Percentiles rank a stretch among this genome's conserved stretches.
Evolutionary conservation across 2,888 invertebrate species (phyloP).

Genomic region (Parthenolecanium corni): DNA sequence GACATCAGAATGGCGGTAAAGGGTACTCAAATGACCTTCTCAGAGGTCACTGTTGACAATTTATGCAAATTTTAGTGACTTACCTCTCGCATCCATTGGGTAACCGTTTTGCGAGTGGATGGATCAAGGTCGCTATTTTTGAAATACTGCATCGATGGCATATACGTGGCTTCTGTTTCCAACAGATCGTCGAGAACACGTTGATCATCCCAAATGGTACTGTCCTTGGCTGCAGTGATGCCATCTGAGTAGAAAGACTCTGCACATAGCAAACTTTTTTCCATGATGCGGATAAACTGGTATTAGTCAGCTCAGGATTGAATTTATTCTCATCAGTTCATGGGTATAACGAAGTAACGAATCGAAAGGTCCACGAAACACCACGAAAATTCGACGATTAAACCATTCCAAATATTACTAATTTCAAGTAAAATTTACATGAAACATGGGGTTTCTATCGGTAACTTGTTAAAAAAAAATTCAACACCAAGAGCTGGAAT

Average conservation of each 20-base stretch:
- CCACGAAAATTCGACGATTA: no score
- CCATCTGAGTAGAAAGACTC: slow-evolving; percentile 18
- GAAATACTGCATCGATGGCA: slow-evolving; percentile 14
- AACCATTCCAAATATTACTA: no score
- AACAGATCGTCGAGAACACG: slow-evolving; percentile 20
- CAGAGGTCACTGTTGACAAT: neutral
- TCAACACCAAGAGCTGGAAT: no score
- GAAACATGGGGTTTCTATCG: no score
- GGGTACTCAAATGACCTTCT: no score
- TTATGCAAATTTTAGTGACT: neutral
- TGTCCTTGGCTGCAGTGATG: slow-evolving; percentile 15
- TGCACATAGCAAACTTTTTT: slow-evolving; percentile 21
- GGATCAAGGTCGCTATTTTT: slow-evolving; percentile 25
- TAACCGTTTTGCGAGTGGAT: slow-evolving; percentile 13
- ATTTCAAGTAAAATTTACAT: no score
- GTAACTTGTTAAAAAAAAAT: no score
- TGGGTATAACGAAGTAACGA: neutral
- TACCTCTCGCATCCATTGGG: slow-evolving; percentile 25
- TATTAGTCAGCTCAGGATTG: no score
- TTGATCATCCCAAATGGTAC: slow-evolving; percentile 13
- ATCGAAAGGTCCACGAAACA: neutral
- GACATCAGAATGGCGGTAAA: no score
- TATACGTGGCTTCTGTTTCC: slow-evolving; percentile 15
- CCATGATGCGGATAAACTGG: no score
- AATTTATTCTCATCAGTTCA: neutral